Evolutionary conservation across 2,888 invertebrate species (phyloP).

Genomic region (Tinea semifulvella): DNA sequence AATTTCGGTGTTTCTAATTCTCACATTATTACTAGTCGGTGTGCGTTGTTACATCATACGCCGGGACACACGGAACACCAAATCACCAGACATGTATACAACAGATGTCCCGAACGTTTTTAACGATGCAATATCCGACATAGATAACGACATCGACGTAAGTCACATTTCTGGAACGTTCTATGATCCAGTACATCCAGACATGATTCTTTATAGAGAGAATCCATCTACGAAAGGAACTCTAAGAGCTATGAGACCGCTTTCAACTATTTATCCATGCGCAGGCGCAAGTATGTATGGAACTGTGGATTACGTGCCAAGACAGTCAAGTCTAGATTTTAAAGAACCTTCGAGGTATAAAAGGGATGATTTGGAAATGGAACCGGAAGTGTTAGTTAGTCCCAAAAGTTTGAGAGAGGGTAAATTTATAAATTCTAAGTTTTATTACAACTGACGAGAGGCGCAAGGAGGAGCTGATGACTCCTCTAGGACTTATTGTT

Average conservation of each 20-base stretch:
- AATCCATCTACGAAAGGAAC: constrained; percentile 43
- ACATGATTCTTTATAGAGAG: constrained; percentile 56
- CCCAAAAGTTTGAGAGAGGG: constrained; percentile 44
- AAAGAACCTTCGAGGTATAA: constrained; percentile 31
- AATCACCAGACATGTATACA: constrained; percentile 54
- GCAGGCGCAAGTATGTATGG: constrained; percentile 55
- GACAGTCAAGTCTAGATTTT: constrained; percentile 31
- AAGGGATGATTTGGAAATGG: constrained; percentile 30
- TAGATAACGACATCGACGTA: constrained; percentile 52
- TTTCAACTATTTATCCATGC: constrained; percentile 54
- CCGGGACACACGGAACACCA: constrained; percentile 33
- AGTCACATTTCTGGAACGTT: constrained; percentile 58
- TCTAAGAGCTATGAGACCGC: constrained; percentile 50
- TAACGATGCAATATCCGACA: constrained; percentile 48
- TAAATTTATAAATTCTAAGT: constrained; percentile 45
- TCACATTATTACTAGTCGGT: constrained; percentile 29
- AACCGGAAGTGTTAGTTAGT: constrained; percentile 42
- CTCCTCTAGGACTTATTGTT: constrained; percentile 39
- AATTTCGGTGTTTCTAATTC: constrained; percentile 28
- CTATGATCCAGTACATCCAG: constrained; percentile 47
- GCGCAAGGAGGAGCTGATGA: constrained; percentile 28
- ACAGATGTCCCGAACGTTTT: constrained; percentile 56
- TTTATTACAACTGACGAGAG: constrained; percentile 50
- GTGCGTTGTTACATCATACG: constrained; percentile 36
- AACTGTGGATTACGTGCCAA: constrained; percentile 43